phyloP scores from a whole-genome alignment of 2,888 invertebrate genomes.

The Philereme transversata region DNA sequence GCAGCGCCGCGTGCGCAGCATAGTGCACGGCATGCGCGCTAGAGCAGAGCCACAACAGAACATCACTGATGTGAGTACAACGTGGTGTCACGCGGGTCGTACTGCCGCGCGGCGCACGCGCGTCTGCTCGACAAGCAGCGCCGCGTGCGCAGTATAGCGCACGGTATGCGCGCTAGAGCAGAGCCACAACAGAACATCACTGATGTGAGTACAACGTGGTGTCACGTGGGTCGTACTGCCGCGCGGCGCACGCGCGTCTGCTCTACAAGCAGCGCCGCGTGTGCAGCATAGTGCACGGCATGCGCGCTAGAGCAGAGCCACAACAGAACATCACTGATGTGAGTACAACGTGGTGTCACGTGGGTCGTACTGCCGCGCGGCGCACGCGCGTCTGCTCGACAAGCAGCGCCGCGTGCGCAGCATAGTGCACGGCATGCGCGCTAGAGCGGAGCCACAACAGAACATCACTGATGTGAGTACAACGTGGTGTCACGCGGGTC shows the following conservation, averaged over 20 bases:
- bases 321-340: conserved; percentile 92
- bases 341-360: conserved; percentile 40
- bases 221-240: conserved; percentile 38
- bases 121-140: conserved; percentile 94
- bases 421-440: conserved; percentile 90
- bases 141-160: conserved; percentile 91
- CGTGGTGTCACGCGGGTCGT: conserved; percentile 27
- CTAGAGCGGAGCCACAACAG: conserved; percentile 90
- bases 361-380: conserved; percentile 44
- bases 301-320: conserved; percentile 90
- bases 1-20: conserved; percentile 92
- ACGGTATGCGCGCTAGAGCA: conserved; percentile 90
- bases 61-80: conserved; percentile 87
- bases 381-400: conserved; percentile 91
- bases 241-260: conserved; percentile 87
- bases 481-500: conserved; percentile 21
- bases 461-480: conserved; percentile 90
- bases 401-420: conserved; percentile 94
- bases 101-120: conserved; percentile 80
- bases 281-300: conserved; percentile 91
- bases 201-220: conserved; percentile 83
- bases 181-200: conserved; percentile 91
- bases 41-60: conserved; percentile 91
- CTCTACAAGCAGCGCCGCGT: conserved; percentile 94
- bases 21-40: conserved; percentile 90